phyloP scores from a whole-genome alignment of 2,113 vertebrate genomes.

The Eurystomus gularis region DNA sequence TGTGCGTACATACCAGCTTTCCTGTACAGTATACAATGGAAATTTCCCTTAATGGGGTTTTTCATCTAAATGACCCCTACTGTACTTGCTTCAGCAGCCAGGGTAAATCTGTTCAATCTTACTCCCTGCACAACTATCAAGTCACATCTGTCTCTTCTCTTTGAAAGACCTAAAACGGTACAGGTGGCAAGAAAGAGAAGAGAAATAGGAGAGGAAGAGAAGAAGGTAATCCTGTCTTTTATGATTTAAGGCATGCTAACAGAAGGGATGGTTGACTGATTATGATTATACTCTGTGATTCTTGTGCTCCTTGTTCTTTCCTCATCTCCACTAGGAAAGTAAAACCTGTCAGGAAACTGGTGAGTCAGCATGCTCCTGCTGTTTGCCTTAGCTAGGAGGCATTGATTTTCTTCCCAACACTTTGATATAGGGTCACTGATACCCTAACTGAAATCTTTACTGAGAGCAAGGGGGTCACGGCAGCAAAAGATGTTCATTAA shows the following conservation, averaged over 20 bases:
- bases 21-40: not conserved
- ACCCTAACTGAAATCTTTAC: constrained; percentile 34
- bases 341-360: not conserved
- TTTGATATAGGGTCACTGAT: constrained; percentile 27
- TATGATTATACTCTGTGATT: not conserved
- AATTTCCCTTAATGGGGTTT: not conserved
- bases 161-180: not conserved
- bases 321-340: not conserved
- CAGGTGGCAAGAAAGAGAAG: not conserved
- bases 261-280: constrained; percentile 24
- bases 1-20: fast-evolving
- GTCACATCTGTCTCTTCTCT: not conserved
- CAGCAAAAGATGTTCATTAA: not conserved
- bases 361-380: constrained; percentile 52
- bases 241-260: constrained; percentile 31
- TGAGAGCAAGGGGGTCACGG: not conserved
- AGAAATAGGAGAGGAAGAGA: not conserved
- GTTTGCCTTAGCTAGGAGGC: constrained; percentile 37
- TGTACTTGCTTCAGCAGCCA: not conserved
- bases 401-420: constrained; percentile 13
- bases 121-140: not conserved
- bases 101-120: not conserved
- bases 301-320: not conserved
- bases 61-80: not conserved
- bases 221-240: constrained; percentile 1